Percentiles rank a stretch among this genome's conserved stretches.
Conservation (phyloP, 2,797 vertebrate species). For the Malurus leucopterus region DNA sequence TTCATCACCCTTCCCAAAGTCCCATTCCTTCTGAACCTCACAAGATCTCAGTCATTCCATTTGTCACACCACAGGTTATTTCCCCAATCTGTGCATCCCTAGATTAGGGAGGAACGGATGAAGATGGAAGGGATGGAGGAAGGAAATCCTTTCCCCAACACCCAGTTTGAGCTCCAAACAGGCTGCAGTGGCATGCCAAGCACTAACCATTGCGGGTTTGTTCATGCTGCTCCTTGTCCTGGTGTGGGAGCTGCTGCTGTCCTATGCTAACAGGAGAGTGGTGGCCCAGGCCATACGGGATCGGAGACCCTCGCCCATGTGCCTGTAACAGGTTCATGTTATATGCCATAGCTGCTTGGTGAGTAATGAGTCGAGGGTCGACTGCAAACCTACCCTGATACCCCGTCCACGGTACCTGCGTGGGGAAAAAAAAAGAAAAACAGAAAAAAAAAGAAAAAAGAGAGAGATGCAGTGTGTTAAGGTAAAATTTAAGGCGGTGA, state of each 20-base stretch:
- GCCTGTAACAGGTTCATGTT: constrained; percentile 94
- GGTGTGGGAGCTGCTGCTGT: constrained; percentile 75
- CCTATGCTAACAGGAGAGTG: constrained; percentile 88
- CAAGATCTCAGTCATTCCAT: not conserved
- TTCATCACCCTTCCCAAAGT: not conserved
- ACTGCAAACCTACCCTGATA: constrained; percentile 97
- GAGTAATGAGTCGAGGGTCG: constrained; percentile 94
- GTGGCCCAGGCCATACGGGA: constrained; percentile 89
- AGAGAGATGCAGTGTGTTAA: not conserved
- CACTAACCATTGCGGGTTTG: constrained; percentile 84
- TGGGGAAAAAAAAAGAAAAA: not conserved
- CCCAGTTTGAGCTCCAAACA: not conserved
- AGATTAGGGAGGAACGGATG: fast-evolving
- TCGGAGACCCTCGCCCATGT: constrained; percentile 89
- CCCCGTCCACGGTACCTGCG: constrained; percentile 90
- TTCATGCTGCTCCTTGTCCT: constrained; percentile 91
- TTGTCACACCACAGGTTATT: not conserved
- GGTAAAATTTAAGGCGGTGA: not conserved
- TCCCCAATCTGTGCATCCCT: not conserved
- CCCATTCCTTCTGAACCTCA: not conserved
- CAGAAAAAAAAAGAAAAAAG: not conserved
- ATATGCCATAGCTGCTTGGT: constrained; percentile 94
- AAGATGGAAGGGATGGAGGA: fast-evolving
- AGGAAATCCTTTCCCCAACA: not conserved
- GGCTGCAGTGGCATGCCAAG: not conserved